Conservation (phyloP, 1,140 invertebrate genomes). For the Drosophila ercepeae region DNA sequence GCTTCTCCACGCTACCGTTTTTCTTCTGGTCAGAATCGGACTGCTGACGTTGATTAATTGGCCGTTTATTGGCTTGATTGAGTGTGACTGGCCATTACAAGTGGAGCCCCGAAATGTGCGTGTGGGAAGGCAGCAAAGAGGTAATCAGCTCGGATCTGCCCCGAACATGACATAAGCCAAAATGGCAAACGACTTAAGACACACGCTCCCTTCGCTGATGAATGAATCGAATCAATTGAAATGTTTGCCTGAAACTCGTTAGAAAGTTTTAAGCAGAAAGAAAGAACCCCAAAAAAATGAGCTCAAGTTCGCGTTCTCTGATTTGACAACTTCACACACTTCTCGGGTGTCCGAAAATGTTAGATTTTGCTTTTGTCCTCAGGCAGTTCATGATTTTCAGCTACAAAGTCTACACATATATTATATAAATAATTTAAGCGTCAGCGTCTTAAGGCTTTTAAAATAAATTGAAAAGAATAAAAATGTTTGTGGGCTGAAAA, state of each 20-base stretch:
- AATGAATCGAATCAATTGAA: slow-evolving; percentile 54
- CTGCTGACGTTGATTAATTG: slow-evolving; percentile 70
- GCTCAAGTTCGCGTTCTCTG: slow-evolving; percentile 28
- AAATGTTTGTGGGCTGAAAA: background rate
- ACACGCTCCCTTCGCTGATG: slow-evolving; percentile 22
- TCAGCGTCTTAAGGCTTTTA: background rate
- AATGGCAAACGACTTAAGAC: slow-evolving; percentile 58
- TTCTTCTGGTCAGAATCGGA: background rate
- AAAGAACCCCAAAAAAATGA: background rate
- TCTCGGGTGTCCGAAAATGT: slow-evolving; percentile 37
- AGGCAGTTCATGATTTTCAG: background rate
- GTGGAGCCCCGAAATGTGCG: slow-evolving; percentile 27
- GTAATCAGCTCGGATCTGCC: slow-evolving; percentile 45
- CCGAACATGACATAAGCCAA: slow-evolving; percentile 73
- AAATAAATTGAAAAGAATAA: background rate
- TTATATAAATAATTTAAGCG: background rate
- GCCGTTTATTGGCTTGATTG: slow-evolving; percentile 62
- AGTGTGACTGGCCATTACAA: slow-evolving; percentile 51
- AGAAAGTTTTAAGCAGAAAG: slow-evolving; percentile 44
- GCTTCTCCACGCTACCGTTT: slow-evolving; percentile 22
- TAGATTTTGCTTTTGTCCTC: slow-evolving; percentile 6
- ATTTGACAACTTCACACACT: slow-evolving; percentile 36
- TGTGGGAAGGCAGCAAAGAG: slow-evolving; percentile 44
- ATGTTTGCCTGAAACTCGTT: slow-evolving; percentile 45
- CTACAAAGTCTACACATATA: background rate